Percentiles rank a stretch among this genome's conserved stretches.
Evolutionary conservation across 2,113 vertebrate genomes (phyloP).

Genomic region (Solenodon paradoxus): DNA sequence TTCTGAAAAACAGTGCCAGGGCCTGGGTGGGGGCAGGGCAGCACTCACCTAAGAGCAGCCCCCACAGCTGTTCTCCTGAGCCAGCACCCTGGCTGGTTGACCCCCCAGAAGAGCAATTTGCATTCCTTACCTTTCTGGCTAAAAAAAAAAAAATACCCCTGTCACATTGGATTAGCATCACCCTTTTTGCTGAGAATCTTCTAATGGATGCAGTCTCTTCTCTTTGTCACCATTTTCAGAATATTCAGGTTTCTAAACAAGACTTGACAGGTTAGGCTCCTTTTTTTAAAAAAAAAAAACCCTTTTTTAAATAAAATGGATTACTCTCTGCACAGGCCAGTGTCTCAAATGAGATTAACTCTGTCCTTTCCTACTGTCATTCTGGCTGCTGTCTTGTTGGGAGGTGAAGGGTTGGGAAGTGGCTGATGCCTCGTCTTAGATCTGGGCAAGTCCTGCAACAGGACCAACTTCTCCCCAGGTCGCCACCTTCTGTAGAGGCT

Average conservation of each 20-base stretch:
- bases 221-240: constrained; percentile 38
- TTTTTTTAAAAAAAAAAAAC: neutral
- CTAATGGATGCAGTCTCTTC: neutral
- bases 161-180: constrained; percentile 54
- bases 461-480: neutral
- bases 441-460: neutral
- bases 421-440: accelerated
- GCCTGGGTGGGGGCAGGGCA: neutral
- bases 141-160: neutral
- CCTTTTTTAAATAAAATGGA: constrained; percentile 40
- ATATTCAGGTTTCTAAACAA: constrained; percentile 56
- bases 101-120: constrained; percentile 54
- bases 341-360: constrained; percentile 24
- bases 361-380: neutral
- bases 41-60: accelerated
- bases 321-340: neutral
- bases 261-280: constrained; percentile 28
- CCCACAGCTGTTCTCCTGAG: neutral
- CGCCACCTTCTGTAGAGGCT: neutral
- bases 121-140: constrained; percentile 7
- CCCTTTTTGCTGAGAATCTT: neutral
- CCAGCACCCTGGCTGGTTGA: neutral
- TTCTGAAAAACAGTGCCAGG: neutral
- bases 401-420: neutral
- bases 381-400: neutral